Base-by-base conservation (phyloP, 2,888 invertebrate species). In the Branchellion lobata region DNA sequence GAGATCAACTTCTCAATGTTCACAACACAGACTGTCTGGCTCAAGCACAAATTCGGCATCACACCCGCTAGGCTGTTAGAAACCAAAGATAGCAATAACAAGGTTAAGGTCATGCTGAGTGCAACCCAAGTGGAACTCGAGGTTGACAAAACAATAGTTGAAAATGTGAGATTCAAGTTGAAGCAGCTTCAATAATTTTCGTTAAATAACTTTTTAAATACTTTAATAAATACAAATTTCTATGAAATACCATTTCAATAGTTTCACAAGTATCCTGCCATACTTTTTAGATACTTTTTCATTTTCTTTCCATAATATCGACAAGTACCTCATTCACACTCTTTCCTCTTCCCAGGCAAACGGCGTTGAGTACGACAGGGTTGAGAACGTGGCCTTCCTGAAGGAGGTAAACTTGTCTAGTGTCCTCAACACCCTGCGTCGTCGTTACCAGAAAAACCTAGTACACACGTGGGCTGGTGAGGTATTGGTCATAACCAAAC, bases 381-480 rank as follows among this genome's bases (percentile, higher is more conserved):
- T 78, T 11, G 80, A 80, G 72, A 73, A 80, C 61, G 73, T 80
- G 14, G 68, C 78, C 14, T 47, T 36, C 3, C 65, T 80, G 21
- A 36, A 24, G 33, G 51, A 73, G 71, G 29, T 80, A 34, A 80
- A 80, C 61, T 71, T 72, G 57, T 73, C 73, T 18, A 78, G 78
- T 61, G 36, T 47, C 27, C 80, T 80, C 0, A 68, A 80, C 65
- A 80, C 80, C 8, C 73, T 80, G 14, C 29, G 73, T 34, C 78
- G 61, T 3, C 80, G 80, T 29, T 78, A 40, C 78, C 33, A 57
- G 27, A 72, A 57, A 65, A 78, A 73, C 73, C 78, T 80, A 21
- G 71, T 57, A n/a, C 78, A 78, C 73, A 80, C 80, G 5, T 80
- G 51, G 21, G 78, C 73, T 24, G 80, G 78, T 1, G 51, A 78